These are phyloP conservation scores for Macroramphosus scolopax DNA, from an alignment of 2,797 vertebrate species.

Conservation along the genomic window DNA sequence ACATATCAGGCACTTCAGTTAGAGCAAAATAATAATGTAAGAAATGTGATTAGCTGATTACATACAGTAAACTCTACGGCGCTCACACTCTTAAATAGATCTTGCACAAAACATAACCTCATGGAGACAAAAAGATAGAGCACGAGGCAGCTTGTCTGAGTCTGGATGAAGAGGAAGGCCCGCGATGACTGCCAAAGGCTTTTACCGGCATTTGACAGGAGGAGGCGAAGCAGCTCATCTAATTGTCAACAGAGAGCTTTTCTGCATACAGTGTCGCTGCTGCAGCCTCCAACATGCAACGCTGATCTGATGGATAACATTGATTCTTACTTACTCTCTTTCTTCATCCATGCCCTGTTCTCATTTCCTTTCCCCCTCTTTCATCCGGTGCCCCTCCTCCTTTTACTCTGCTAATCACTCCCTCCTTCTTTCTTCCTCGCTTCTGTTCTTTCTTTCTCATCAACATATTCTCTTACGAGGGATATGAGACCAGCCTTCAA, in stretches of 20 bases:
- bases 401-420: conserved; percentile 54
- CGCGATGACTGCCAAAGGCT: conserved; percentile 32
- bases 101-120: conserved; percentile 15
- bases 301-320: conserved; percentile 49
- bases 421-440: conserved; percentile 39
- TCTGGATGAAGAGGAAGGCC: conserved; percentile 38
- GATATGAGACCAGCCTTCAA: conserved; percentile 63
- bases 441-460: conserved; percentile 48
- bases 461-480: conserved; percentile 54
- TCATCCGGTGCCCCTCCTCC: conserved; percentile 38
- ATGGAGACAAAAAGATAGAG: conserved; percentile 31
- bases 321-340: conserved; percentile 31
- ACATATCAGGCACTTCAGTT: too few relatives aligned
- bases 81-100: conserved; percentile 15
- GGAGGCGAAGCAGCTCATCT: conserved; percentile 60
- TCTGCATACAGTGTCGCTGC: conserved; percentile 35
- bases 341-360: conserved; percentile 44
- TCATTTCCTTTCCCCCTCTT: conserved; percentile 47
- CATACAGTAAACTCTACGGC: too few relatives aligned
- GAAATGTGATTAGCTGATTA: too few relatives aligned
- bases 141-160: conserved; percentile 38
- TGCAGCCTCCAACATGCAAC: conserved; percentile 31
- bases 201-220: conserved; percentile 51
- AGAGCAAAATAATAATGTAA: too few relatives aligned
- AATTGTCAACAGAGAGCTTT: conserved; percentile 52